Evolutionary conservation across 1,140 invertebrate genomes (phyloP).

Genomic region (Oppia nitens): DNA sequence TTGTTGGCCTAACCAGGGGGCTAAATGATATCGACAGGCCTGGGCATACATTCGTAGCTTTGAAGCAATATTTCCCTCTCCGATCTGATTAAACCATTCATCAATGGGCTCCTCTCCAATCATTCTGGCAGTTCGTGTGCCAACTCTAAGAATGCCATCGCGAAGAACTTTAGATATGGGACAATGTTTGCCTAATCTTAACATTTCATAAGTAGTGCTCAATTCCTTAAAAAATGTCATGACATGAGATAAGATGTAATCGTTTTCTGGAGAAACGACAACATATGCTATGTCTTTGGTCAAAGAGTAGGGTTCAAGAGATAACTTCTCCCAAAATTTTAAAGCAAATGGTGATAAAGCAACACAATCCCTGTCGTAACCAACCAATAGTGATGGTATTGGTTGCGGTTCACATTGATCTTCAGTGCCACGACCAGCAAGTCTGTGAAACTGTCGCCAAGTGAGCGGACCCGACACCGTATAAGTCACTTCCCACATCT

Average conservation of each 20-base stretch:
- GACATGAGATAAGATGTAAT: conserved; percentile 56
- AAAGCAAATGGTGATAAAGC: conserved; percentile 78
- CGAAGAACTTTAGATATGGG: conserved; percentile 21
- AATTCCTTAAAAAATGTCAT: conserved; percentile 79
- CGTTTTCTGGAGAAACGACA: conserved; percentile 79
- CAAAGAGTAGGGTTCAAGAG: conserved; percentile 83
- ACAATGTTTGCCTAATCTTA: conserved; percentile 21
- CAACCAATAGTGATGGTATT: conserved; percentile 78
- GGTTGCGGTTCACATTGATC: conserved; percentile 91
- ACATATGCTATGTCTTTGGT: conserved; percentile 83
- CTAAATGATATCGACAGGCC: conserved; percentile 39
- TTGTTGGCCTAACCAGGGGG: conserved; percentile 60
- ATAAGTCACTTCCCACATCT: conserved; percentile 22
- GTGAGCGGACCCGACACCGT: conserved; percentile 40
- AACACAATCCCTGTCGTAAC: conserved; percentile 87
- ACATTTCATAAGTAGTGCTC: conserved; percentile 72
- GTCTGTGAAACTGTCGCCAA: conserved; percentile 87
- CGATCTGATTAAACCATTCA: conserved; percentile 62
- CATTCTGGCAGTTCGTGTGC: conserved; percentile 43
- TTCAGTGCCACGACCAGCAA: conserved; percentile 77
- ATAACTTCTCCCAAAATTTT: conserved; percentile 82
- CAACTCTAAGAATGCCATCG: conserved; percentile 64
- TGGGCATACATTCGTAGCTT: conserved; percentile 71
- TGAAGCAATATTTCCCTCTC: conserved; percentile 55
- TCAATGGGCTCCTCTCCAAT: conserved; percentile 54